These are phyloP conservation scores for Andrena minutula DNA, from an alignment of 2,888 invertebrate genomes.

Conservation along the genomic window DNA sequence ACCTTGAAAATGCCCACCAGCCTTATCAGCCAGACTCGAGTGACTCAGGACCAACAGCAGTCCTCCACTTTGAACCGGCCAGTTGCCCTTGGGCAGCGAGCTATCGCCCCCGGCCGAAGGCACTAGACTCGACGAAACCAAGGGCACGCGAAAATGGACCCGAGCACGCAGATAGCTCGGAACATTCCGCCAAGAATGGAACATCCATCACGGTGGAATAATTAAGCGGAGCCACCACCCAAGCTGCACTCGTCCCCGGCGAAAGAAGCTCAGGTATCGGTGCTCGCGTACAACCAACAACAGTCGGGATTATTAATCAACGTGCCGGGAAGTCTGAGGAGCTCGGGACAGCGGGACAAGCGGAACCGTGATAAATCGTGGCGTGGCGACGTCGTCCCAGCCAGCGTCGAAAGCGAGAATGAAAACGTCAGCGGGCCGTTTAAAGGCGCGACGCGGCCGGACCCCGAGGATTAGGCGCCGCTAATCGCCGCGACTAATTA, in stretches of 20 bases:
- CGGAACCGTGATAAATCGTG: conserved; percentile 75
- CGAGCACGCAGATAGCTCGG: neutral
- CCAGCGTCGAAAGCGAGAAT: conserved; percentile 64
- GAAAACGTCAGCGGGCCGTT: conserved; percentile 53
- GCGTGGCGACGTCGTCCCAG: conserved; percentile 51
- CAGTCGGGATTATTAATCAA: conserved; percentile 77
- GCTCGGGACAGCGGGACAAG: conserved; percentile 62
- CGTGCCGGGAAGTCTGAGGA: conserved; percentile 64
- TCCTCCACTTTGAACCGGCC: neutral
- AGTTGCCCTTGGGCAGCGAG: neutral
- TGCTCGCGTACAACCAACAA: conserved; percentile 59
- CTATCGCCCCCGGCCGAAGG: neutral
- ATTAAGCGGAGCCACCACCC: conserved; percentile 76
- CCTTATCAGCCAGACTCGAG: no score
- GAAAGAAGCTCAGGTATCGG: conserved; percentile 67
- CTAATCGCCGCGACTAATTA: conserved; percentile 48
- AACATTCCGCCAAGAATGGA: conserved; percentile 10
- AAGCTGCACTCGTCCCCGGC: conserved; percentile 70
- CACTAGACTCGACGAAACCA: neutral
- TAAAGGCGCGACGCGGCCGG: neutral
- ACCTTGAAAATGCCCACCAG: no score
- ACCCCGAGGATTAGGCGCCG: conserved; percentile 7
- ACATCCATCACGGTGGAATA: conserved; percentile 66
- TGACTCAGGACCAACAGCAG: no score
- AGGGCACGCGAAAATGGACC: neutral